These are phyloP conservation scores for Mercenaria mercenaria DNA, from an alignment of 1,140 invertebrate species.

Conservation along the genomic window DNA sequence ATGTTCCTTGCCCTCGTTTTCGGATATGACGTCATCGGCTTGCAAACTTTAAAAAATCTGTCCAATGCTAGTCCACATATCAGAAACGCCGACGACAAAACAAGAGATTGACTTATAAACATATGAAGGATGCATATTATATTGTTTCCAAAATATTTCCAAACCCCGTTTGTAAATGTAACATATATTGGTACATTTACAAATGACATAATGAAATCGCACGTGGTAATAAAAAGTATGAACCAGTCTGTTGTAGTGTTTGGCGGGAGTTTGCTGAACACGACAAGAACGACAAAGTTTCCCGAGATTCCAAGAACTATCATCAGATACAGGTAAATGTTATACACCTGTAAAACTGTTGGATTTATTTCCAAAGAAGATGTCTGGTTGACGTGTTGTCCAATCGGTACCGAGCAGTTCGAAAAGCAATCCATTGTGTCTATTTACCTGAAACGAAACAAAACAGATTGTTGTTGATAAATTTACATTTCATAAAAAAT, in stretches of 20 bases:
- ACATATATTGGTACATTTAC: slow-evolving; percentile 42
- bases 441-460: too few species aligned
- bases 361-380: neutral
- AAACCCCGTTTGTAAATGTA: slow-evolving; percentile 31
- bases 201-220: slow-evolving; percentile 31
- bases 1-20: slow-evolving; percentile 1
- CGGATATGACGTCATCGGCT: neutral
- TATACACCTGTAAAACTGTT: neutral
- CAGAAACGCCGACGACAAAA: slow-evolving; percentile 40
- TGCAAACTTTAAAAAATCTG: slow-evolving; percentile 47
- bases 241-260: slow-evolving; percentile 52
- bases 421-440: too few species aligned
- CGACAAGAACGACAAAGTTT: slow-evolving; percentile 27
- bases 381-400: neutral
- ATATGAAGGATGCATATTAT: slow-evolving; percentile 34
- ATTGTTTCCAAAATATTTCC: slow-evolving; percentile 6
- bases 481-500: too few species aligned
- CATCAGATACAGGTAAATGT: slow-evolving; percentile 34
- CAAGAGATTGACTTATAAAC: slow-evolving; percentile 49
- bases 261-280: neutral
- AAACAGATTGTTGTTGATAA: too few species aligned
- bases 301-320: slow-evolving; percentile 13
- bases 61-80: slow-evolving; percentile 54
- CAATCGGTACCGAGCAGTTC: too few species aligned
- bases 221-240: slow-evolving; percentile 40